Evolutionary conservation across 2,797 vertebrate genomes (phyloP).

Genomic region (Lepilemur ruficaudatus): DNA sequence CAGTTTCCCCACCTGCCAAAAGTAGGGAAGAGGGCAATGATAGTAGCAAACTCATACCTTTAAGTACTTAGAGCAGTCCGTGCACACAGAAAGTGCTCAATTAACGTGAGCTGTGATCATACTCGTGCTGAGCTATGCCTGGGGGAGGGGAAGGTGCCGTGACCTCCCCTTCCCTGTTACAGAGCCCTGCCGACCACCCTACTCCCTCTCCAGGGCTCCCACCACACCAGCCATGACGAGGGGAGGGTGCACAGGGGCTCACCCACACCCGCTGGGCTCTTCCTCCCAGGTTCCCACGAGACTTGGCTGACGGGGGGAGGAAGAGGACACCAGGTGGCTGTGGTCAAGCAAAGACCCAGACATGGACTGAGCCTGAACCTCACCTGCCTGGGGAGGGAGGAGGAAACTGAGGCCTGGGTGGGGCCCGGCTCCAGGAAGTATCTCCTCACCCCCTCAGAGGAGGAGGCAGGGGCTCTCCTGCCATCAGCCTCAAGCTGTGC

Average conservation of each 20-base stretch:
- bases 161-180: neutral
- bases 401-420: neutral
- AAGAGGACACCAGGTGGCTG: neutral
- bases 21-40: neutral
- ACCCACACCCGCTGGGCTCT: neutral
- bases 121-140: neutral
- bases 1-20: neutral
- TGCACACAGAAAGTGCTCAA: neutral
- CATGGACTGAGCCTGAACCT: neutral
- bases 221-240: neutral
- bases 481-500: neutral
- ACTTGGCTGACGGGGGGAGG: fast-evolving
- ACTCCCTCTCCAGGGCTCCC: neutral
- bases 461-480: slow-evolving; percentile 57
- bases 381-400: neutral
- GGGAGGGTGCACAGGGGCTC: neutral
- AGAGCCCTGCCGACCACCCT: neutral
- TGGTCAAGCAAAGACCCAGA: neutral
- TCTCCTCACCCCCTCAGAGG: neutral
- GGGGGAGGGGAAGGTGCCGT: neutral
- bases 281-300: neutral
- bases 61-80: neutral
- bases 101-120: fast-evolving
- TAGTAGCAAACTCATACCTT: neutral
- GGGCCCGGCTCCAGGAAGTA: neutral